Conservation (phyloP, 2,797 vertebrate genomes). For the Chrosomus eos region DNA sequence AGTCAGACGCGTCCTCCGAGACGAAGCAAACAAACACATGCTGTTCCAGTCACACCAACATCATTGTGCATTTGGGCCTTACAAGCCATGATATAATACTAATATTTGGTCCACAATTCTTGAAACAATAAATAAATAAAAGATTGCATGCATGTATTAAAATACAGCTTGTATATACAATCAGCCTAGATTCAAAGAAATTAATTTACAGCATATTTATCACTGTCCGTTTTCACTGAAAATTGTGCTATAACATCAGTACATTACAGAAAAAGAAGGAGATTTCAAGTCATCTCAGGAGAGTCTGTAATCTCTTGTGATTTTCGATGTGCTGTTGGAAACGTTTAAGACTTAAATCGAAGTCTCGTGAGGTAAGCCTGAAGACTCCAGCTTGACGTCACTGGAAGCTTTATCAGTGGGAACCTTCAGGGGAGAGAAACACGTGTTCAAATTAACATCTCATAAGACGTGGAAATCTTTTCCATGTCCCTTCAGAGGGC, state of each 20-base stretch:
- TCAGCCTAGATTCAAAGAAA: not conserved
- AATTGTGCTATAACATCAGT: not conserved
- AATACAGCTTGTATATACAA: not conserved
- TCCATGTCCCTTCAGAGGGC: not conserved
- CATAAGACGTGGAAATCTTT: not conserved
- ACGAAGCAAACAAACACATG: constrained; percentile 17
- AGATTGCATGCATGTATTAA: not conserved
- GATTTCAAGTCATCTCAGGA: constrained; percentile 70
- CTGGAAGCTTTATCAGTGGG: constrained; percentile 57
- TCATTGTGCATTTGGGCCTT: constrained; percentile 25
- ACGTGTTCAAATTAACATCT: not conserved
- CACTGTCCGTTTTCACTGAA: not conserved
- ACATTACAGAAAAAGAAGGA: constrained; percentile 34
- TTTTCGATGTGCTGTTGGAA: not conserved
- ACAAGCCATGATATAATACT: not conserved
- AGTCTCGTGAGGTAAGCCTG: constrained; percentile 71
- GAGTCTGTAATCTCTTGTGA: constrained; percentile 5
- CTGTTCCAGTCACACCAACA: constrained; percentile 12
- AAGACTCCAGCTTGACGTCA: constrained; percentile 54
- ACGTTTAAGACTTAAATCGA: constrained; percentile 64
- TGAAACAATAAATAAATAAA: not conserved
- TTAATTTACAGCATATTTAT: not conserved
- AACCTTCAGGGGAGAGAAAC: constrained; percentile 60
- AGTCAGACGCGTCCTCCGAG: not conserved
- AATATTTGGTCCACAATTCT: constrained; percentile 38